A percentile compares a stretch with the other conserved stretches of the same genome.
phyloP scores from a whole-genome alignment of 2,797 vertebrate genomes.

The Cetoscarus ocellatus region DNA sequence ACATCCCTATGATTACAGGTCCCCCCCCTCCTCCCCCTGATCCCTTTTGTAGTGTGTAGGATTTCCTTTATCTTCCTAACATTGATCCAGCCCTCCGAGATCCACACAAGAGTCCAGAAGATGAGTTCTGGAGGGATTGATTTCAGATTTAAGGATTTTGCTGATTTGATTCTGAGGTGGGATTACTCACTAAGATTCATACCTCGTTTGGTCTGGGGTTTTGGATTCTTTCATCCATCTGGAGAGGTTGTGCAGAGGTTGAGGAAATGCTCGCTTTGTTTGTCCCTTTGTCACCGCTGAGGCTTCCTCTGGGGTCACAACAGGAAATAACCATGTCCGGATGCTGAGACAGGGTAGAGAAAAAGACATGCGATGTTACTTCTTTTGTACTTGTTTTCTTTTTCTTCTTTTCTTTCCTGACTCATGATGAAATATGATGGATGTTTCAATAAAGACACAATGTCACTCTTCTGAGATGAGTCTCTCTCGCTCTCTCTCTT shows the following conservation, averaged over 20 bases:
- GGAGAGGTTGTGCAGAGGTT: conserved; percentile 28
- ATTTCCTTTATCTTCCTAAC: conserved; percentile 58
- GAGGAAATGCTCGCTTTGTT: conserved; percentile 48
- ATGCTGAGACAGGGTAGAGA: conserved; percentile 43
- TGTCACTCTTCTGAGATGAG: conserved; percentile 52
- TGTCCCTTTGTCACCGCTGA: conserved; percentile 39
- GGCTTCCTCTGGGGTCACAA: conserved; percentile 41
- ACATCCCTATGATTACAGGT: conserved; percentile 44
- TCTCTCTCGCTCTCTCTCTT: not conserved
- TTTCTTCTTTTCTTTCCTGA: conserved; percentile 52
- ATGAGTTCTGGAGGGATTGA: conserved; percentile 56
- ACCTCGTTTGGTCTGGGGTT: conserved; percentile 54
- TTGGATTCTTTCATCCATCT: conserved; percentile 35
- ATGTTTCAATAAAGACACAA: conserved; percentile 75
- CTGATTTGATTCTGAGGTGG: conserved; percentile 44
- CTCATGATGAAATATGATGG: conserved; percentile 60
- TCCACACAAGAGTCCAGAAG: conserved; percentile 47
- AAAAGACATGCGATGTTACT: conserved; percentile 44
- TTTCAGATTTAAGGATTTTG: conserved; percentile 60
- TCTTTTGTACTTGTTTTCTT: conserved; percentile 27
- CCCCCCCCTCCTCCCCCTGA: conserved; percentile 15
- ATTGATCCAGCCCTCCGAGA: conserved; percentile 58
- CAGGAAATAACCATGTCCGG: conserved; percentile 60
- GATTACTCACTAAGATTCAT: conserved; percentile 31
- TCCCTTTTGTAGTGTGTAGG: conserved; percentile 31